These are phyloP conservation scores for Larimichthys crocea DNA, from an alignment of 2,113 vertebrate genomes.

Conservation along the genomic window DNA sequence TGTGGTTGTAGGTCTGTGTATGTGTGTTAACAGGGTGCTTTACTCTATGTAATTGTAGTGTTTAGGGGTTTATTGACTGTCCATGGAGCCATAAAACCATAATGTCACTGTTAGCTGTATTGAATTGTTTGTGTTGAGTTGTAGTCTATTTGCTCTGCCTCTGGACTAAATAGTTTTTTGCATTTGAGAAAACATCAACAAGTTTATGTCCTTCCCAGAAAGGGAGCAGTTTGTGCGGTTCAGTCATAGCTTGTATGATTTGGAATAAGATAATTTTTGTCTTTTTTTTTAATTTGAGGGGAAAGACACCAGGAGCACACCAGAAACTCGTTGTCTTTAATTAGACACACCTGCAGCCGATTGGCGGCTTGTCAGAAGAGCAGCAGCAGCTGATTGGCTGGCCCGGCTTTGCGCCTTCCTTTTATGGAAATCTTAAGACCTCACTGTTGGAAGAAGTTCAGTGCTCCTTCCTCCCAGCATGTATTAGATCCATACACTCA, in stretches of 20 bases:
- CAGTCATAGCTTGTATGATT: not conserved
- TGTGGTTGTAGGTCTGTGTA: not conserved
- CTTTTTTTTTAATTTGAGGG: constrained; percentile 12
- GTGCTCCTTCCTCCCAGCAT: not conserved
- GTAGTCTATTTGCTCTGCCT: not conserved
- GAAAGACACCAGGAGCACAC: not conserved
- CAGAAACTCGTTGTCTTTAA: constrained; percentile 34
- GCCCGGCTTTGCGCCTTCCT: not conserved
- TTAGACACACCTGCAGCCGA: constrained; percentile 38
- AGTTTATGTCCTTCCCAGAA: too few species aligned
- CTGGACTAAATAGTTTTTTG: not conserved
- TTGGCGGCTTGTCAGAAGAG: constrained; percentile 14
- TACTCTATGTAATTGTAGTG: not conserved
- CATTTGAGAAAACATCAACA: not conserved
- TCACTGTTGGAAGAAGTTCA: not conserved
- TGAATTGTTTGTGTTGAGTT: not conserved
- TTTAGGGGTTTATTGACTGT: not conserved
- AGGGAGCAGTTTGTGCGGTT: too few species aligned
- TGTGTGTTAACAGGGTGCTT: not conserved
- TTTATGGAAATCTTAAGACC: not conserved
- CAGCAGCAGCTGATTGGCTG: constrained; percentile 43
- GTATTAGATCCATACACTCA: too few species aligned
- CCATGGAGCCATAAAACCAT: not conserved
- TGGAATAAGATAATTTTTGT: not conserved
- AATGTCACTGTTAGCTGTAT: not conserved